These are phyloP conservation scores for Todus mexicanus DNA, from an alignment of 2,797 vertebrate genomes.

Conservation along the genomic window DNA sequence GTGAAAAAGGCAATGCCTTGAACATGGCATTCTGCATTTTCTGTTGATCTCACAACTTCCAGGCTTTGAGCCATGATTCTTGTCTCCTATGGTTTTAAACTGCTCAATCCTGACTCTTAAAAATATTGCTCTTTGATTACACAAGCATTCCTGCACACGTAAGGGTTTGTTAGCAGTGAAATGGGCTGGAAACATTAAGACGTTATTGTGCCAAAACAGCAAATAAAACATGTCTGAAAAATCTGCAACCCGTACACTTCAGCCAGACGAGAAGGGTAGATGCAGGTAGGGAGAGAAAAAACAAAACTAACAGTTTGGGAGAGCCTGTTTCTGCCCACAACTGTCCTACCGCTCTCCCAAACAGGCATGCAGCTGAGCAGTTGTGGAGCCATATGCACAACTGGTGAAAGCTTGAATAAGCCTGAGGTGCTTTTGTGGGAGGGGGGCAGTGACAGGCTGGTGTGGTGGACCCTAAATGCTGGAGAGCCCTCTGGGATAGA, in stretches of 20 bases:
- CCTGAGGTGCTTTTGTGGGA: too few relatives aligned
- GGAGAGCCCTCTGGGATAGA: too few relatives aligned
- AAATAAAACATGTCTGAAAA: neutral
- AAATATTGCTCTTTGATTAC: neutral
- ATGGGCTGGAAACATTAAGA: neutral
- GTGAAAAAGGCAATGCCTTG: neutral
- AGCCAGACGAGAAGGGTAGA: neutral
- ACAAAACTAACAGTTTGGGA: neutral
- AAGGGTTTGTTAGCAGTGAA: neutral
- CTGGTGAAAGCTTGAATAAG: neutral
- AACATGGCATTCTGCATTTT: neutral
- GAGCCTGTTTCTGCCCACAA: neutral
- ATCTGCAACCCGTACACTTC: neutral
- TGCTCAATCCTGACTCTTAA: neutral
- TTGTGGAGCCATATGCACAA: neutral
- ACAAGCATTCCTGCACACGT: neutral
- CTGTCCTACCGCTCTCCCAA: neutral
- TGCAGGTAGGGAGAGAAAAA: neutral
- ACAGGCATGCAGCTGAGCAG: neutral
- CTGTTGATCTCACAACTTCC: neutral
- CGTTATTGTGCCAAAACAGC: neutral
- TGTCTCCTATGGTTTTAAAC: neutral
- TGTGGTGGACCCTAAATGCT: neutral
- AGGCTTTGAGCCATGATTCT: neutral
- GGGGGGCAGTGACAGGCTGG: neutral